A percentile compares a stretch with the other conserved stretches of the same genome.
Evolutionary conservation across 2,888 invertebrate species (phyloP).

Genomic region (Acanthosepion pharaonis): DNA sequence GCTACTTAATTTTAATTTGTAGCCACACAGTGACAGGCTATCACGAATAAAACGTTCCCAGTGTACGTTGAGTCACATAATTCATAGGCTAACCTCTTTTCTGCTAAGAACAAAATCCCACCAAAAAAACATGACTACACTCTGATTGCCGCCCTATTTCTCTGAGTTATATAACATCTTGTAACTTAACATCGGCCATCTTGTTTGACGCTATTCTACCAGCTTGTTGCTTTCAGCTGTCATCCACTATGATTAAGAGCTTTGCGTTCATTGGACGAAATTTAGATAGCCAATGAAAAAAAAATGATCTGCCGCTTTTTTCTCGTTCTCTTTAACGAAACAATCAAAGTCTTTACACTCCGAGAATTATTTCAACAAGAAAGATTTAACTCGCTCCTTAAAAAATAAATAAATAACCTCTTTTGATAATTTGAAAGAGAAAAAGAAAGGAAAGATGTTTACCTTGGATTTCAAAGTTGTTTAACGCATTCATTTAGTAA

Average conservation of each 20-base stretch:
- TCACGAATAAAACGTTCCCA: neutral
- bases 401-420: too few species aligned
- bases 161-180: neutral
- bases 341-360: too few species aligned
- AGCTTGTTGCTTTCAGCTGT: neutral
- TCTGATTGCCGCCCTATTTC: neutral
- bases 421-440: too few species aligned
- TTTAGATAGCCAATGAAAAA: too few species aligned
- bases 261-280: neutral
- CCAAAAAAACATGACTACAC: neutral
- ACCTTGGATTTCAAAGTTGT: too few species aligned
- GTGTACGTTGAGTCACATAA: neutral
- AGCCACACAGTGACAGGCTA: neutral
- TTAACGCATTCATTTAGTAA: too few species aligned
- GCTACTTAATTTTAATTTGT: neutral
- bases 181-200: neutral
- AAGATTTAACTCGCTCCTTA: too few species aligned
- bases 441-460: too few species aligned
- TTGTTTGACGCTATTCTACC: slow-evolving; percentile 3
- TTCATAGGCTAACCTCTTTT: neutral
- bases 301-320: too few species aligned
- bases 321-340: too few species aligned
- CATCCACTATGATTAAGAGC: neutral
- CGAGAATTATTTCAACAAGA: too few species aligned
- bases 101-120: neutral